Evolutionary conservation across 2,888 invertebrate genomes (phyloP), one percentile per base, ranked within the genome.

Genomic region (Conchocele bisecta): DNA sequence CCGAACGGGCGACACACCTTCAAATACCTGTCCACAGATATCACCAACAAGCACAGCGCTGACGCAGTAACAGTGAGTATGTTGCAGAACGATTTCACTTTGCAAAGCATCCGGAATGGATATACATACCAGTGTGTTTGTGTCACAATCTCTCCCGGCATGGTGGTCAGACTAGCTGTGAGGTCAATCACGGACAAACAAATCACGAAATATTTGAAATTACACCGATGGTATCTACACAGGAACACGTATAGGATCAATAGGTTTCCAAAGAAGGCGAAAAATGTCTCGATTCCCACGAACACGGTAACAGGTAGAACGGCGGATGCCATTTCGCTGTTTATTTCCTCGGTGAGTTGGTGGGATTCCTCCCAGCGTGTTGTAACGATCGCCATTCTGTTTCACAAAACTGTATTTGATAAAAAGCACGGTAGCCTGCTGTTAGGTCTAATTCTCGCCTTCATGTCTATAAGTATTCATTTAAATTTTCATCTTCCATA

Each of bases 1-100:
- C 54, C 58, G 6, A 84, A 57, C 2, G 85, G 86, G 20, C 68
- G 66, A 24, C 87, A 84, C 7, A 88, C 75, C 56, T 86, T 86
- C 37, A 76, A 50, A 63, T 80, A 85, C 4, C 87, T 60, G 44
- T 85, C 86, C 9, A 84, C 64, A 6, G 83, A 79, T 37, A 86
- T 84, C 2, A 81, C 72, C 6, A 84, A 60, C 11, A 86, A 68
- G 48, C 77, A 79, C 6, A 84, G 39, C 0, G 82, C 83, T 15
- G 83, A 82, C 1, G 71, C 75, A 17, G 44, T 50, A 4, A 76
- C 76, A 13, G 76, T 76, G 54, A 76, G 73, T 22, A 76, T 53
- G 54, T 76, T 76, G 51, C 72, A 76, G 69, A 72, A 69, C 4
- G 76, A 76, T 20, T 76, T 76, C 0, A 63, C 61, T 41, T 76